These are phyloP conservation scores for Steinernema scapterisci DNA, from an alignment of 2,888 invertebrate species.

Conservation along the genomic window DNA sequence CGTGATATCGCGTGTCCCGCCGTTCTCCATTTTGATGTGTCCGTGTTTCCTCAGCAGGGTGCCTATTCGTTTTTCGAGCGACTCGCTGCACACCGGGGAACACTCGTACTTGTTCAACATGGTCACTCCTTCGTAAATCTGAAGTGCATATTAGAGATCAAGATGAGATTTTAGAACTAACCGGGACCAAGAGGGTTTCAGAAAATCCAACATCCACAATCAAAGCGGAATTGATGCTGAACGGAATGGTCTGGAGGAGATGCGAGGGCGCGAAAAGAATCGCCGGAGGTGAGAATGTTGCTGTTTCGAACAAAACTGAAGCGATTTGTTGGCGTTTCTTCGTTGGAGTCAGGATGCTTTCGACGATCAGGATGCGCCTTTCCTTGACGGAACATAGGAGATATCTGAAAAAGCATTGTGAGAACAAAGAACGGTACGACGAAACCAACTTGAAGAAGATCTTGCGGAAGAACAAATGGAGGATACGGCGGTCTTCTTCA, in stretches of 20 bases:
- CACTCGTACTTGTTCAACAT: constrained; percentile 14
- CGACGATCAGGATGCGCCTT: constrained; percentile 86
- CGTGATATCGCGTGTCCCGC: constrained; percentile 15
- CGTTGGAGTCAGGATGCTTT: constrained; percentile 83
- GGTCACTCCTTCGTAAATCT: constrained; percentile 21
- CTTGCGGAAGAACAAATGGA: constrained; percentile 17
- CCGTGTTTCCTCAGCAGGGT: constrained; percentile 29
- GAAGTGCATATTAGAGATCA: not conserved
- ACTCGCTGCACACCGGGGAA: constrained; percentile 74
- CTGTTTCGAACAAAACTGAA: constrained; percentile 47
- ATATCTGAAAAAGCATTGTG: constrained; percentile 73
- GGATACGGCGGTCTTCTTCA: not conserved
- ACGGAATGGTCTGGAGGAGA: constrained; percentile 80
- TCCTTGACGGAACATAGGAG: constrained; percentile 90
- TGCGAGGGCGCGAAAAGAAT: constrained; percentile 84
- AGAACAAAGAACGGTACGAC: too few relatives aligned
- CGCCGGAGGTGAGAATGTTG: constrained; percentile 74
- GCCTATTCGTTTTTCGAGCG: constrained; percentile 43
- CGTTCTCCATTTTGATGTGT: constrained; percentile 10
- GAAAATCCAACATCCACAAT: constrained; percentile 85
- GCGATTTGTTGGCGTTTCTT: constrained; percentile 82
- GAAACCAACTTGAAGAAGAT: constrained; percentile 42
- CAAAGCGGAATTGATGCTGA: constrained; percentile 81
- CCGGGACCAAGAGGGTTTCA: constrained; percentile 76
- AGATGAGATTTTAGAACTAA: not conserved